These are phyloP conservation scores for Cynodonichthys magdalenae DNA, from an alignment of 2,797 vertebrate genomes.

Conservation along the genomic window DNA sequence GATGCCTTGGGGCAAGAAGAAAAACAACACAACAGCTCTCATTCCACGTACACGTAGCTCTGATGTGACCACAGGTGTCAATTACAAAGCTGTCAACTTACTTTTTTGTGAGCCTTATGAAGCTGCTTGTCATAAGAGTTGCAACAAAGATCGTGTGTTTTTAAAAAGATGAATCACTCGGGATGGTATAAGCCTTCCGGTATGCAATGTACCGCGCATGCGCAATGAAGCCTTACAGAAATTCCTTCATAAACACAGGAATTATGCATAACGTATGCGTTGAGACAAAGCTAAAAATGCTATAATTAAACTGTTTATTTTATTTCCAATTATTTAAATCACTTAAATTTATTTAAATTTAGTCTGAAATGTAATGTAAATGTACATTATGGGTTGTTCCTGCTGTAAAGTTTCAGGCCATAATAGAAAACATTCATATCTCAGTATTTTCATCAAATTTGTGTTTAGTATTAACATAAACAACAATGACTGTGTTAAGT, in stretches of 20 bases:
- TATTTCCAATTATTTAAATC: no score
- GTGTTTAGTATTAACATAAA: no score
- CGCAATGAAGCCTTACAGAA: slow-evolving; percentile 3
- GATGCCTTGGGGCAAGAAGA: slow-evolving; percentile 2
- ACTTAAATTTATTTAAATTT: no score
- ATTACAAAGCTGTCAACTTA: slow-evolving; percentile 75
- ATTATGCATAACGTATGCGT: not conserved
- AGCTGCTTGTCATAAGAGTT: slow-evolving; percentile 70
- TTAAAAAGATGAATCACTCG: slow-evolving; percentile 53
- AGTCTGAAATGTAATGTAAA: no score
- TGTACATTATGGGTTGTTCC: no score
- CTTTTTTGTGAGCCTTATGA: slow-evolving; percentile 55
- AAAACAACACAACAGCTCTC: not conserved
- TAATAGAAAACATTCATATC: no score
- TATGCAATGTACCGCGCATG: slow-evolving; percentile 48
- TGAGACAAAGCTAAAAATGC: no score
- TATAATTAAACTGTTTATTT: no score
- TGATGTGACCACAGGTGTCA: not conserved
- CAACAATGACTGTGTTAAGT: not conserved
- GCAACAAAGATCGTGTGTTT: slow-evolving; percentile 63
- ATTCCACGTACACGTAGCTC: not conserved
- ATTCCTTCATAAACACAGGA: not conserved
- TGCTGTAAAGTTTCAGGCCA: no score
- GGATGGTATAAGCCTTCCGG: slow-evolving; percentile 50
- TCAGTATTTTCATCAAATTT: no score